Percentiles rank a stretch among this genome's conserved stretches.
Evolutionary conservation across 2,888 invertebrate genomes (phyloP).

Genomic region (Agrotis ipsilon): DNA sequence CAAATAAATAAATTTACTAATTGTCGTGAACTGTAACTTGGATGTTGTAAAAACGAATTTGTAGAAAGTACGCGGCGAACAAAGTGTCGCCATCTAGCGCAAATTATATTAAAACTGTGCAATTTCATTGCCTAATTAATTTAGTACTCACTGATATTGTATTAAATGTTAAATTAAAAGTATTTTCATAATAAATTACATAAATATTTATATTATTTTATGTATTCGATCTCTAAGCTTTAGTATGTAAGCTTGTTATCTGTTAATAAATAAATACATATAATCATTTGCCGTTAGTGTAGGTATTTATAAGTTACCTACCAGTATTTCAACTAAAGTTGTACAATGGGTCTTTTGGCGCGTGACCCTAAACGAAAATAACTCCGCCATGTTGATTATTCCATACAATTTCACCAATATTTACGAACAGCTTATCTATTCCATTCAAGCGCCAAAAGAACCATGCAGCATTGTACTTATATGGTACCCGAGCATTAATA

Average conservation of each 20-base stretch:
- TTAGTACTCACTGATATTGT: conserved; percentile 64
- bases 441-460: no score
- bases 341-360: no score
- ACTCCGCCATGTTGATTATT: no score
- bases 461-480: no score
- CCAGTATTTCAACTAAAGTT: conserved; percentile 55
- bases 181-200: conserved; percentile 72
- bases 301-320: conserved; percentile 65
- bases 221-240: conserved; percentile 69
- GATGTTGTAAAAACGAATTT: conserved; percentile 56
- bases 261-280: conserved; percentile 55
- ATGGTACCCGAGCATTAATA: conserved; percentile 3
- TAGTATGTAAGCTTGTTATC: conserved; percentile 65
- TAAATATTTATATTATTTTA: conserved; percentile 64
- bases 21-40: conserved; percentile 52
- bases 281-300: conserved; percentile 67
- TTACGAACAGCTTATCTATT: no score
- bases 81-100: conserved; percentile 56
- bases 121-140: conserved; percentile 67
- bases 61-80: conserved; percentile 38
- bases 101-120: conserved; percentile 67
- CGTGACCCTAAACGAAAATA: no score
- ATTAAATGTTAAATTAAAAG: conserved; percentile 71
- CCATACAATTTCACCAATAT: no score
- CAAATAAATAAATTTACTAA: conserved; percentile 29